Evolutionary conservation across 2,888 invertebrate genomes (phyloP).

Genomic region (Tuta absoluta): DNA sequence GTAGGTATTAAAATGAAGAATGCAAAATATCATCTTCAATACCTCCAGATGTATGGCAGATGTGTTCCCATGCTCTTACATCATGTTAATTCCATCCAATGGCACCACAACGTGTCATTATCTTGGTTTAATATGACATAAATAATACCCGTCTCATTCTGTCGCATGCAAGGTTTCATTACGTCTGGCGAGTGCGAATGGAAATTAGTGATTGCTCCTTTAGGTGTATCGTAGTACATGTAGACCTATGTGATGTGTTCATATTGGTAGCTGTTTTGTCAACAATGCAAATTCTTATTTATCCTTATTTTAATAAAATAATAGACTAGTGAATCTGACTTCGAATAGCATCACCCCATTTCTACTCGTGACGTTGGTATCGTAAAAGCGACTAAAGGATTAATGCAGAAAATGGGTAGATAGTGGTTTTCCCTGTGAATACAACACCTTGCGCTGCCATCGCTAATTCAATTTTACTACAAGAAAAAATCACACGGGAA

Average conservation of each 20-base stretch:
- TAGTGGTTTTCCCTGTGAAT: too few species aligned
- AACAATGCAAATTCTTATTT: background rate
- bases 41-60: slow-evolving; percentile 20
- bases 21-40: slow-evolving; percentile 7
- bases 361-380: too few species aligned
- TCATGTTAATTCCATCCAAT: slow-evolving; percentile 20
- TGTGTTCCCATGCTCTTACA: slow-evolving; percentile 23
- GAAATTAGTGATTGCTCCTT: slow-evolving; percentile 30
- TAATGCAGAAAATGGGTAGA: too few species aligned
- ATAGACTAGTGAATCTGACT: too few species aligned
- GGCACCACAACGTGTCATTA: slow-evolving; percentile 31
- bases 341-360: too few species aligned
- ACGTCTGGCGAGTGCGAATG: slow-evolving; percentile 36
- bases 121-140: slow-evolving; percentile 34
- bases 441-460: too few species aligned
- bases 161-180: slow-evolving; percentile 31
- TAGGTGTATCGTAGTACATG: slow-evolving; percentile 21
- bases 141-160: slow-evolving; percentile 41
- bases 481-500: too few species aligned
- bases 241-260: slow-evolving; percentile 12
- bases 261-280: background rate
- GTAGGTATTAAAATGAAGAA: background rate
- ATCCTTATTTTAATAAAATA: too few species aligned
- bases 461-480: too few species aligned
- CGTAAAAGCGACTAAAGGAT: too few species aligned